These are phyloP conservation scores for Chrysemys picta DNA, from an alignment of 2,113 vertebrate species.

Conservation along the genomic window DNA sequence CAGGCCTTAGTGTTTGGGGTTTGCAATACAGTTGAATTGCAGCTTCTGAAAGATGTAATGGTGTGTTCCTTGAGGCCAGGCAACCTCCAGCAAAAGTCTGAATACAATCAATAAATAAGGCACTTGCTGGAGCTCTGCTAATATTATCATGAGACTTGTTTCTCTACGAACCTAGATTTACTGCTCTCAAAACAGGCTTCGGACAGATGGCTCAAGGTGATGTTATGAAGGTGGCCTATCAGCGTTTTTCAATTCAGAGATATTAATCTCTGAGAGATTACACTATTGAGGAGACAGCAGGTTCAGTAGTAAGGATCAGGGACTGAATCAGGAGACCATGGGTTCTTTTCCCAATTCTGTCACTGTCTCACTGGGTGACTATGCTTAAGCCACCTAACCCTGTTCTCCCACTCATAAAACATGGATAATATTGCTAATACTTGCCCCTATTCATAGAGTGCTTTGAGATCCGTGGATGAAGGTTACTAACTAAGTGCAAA, in stretches of 20 bases:
- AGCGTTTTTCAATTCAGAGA: neutral
- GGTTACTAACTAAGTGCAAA: neutral
- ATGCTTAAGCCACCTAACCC: neutral
- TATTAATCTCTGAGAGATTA: neutral
- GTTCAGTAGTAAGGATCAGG: accelerated
- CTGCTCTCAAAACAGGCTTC: neutral
- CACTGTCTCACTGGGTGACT: neutral
- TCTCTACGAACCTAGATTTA: neutral
- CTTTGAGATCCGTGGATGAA: neutral
- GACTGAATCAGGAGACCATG: neutral
- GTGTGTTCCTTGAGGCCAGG: neutral
- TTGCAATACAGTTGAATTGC: neutral
- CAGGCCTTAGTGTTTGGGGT: accelerated
- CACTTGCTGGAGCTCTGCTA: neutral
- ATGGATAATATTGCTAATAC: neutral
- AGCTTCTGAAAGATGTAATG: neutral
- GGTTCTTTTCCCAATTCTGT: neutral
- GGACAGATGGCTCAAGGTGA: neutral
- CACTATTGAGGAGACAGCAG: neutral
- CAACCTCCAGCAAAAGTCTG: neutral
- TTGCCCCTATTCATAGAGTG: neutral
- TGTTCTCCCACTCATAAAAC: neutral
- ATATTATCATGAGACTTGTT: neutral
- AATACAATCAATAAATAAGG: too few relatives aligned
- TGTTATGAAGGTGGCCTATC: neutral